Evolutionary conservation across 1,140 invertebrate species (phyloP), one percentile per base, ranked within the genome.

Genomic region (Dryas iulia): DNA sequence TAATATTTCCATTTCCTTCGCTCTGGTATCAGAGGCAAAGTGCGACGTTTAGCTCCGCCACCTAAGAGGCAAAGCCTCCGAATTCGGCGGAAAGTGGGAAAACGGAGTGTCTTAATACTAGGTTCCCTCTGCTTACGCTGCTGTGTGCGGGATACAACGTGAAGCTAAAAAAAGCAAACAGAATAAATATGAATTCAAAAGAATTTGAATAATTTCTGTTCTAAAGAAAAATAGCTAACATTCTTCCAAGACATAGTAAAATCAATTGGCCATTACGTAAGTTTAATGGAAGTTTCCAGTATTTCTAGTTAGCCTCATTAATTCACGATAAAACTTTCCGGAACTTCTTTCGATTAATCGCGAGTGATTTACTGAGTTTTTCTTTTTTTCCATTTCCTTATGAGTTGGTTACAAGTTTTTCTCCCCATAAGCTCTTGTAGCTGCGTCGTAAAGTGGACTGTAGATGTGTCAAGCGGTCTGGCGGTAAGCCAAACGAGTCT

Each of bases 391-490:
- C 35, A 52, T 52, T 62, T 62, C 39, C 60, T 60, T 62, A 53
- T 54, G 47, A 53, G 12, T 62, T n/a, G n/a, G n/a, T n/a, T 54
- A 62, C 47, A 62, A 54, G 47, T 53, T 62, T 62, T 30, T 52
- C 58, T 33, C 31, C 12, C 59, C 24, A 14, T 53, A 11, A 23
- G 59, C 35, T 62, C 59, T 62, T 24, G 59, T 59, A 59, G 56
- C 11, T 59, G 57, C 33, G 33, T 62, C 59, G 39, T 31, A 62
- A 62, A 62, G 60, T 62, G 60, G 47, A 62, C 60, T 62, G 24
- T 62, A 62, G 60, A 62, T 62, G 47, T 53, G 60, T 62, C 60
- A 62, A 62, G 60, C 60, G 47, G 60, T 62, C 60, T 62, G 60
- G 60, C 60, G 18, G 60, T 31, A 23, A 53, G 60, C 60, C 60